phyloP scores from a whole-genome alignment of 2,113 vertebrate species.

The Malurus cyaneus region DNA sequence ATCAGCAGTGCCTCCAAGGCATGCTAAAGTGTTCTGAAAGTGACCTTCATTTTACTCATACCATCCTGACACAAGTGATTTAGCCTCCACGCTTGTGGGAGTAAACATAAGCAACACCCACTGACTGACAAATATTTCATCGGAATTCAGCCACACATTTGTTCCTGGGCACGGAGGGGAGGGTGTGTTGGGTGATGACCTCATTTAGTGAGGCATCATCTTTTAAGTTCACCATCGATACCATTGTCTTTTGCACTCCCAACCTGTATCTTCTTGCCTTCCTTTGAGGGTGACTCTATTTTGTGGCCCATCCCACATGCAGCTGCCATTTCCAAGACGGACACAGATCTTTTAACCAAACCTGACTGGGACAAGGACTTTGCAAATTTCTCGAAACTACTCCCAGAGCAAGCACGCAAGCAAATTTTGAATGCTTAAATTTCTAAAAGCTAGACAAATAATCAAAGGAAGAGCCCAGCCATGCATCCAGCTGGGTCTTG shows the following conservation, averaged over 20 bases:
- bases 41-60: slow-evolving; percentile 74
- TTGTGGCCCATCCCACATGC: neutral
- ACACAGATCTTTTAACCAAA: neutral
- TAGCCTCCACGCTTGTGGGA: slow-evolving; percentile 63
- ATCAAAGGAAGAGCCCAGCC: neutral
- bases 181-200: neutral
- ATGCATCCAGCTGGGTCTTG: neutral
- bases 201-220: neutral
- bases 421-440: neutral
- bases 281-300: neutral
- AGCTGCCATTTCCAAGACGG: neutral
- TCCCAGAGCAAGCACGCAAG: neutral
- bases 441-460: neutral
- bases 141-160: neutral
- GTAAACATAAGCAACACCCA: slow-evolving; percentile 56
- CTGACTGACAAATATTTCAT: slow-evolving; percentile 53
- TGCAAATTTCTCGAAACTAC: neutral
- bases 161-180: neutral
- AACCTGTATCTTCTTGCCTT: neutral
- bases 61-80: slow-evolving; percentile 70
- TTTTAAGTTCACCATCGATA: neutral
- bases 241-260: neutral
- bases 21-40: slow-evolving; percentile 65
- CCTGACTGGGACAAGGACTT: neutral
- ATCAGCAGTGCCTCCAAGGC: slow-evolving; percentile 69